Base-by-base conservation (phyloP, 2,888 invertebrate genomes). In the Amphipyra berbera region DNA sequence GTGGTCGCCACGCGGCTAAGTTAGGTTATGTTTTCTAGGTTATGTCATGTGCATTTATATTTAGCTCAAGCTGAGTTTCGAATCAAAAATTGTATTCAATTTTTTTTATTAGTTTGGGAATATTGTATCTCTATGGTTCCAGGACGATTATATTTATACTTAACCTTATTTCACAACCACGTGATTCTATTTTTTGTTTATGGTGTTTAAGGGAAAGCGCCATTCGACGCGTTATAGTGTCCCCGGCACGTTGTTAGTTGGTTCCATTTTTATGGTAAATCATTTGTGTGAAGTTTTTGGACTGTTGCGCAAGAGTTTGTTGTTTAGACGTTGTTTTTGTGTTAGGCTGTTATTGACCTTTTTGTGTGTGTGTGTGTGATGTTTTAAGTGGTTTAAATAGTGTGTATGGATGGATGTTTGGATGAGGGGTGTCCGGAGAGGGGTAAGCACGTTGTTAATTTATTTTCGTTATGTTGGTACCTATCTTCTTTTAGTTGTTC, bases 1-100 rank as follows among this genome's bases (percentile, higher is more conserved):
- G 91, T 91, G 90, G 79, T 73, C 9, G 67, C 87, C 89, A 89
- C 90, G 90, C 76, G 85, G 56, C 42, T 13, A 60, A 71, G 82
- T 73, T 52, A 73, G 72, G 73, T 79, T 80, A 77, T 61, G 37
- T 46, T 79, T 89, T 91, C 83, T 80, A 91, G 91, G 91, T 92
- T 92, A 91, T 88, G 71, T 82, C 79, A 79, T 74, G 67, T 64
- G 73, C 61, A n/a, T 74, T 67, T 45, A 40, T 30, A 49, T 57
- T 47, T n/a, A 40, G 3, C 10, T 2, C 15, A 15, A 7, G 15
- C 33, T 8, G 9, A 13, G 6, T 41, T 42, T 53, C 46, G 33
- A n/a, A 49, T 52, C 68, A 62, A 48, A 49, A 52, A 57, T 14
- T 33, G 7, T 27, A 4, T 35, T 8, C 10, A 8, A 6, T 14